phyloP scores from a whole-genome alignment of 2,797 vertebrate genomes.

The Macroramphosus scolopax region DNA sequence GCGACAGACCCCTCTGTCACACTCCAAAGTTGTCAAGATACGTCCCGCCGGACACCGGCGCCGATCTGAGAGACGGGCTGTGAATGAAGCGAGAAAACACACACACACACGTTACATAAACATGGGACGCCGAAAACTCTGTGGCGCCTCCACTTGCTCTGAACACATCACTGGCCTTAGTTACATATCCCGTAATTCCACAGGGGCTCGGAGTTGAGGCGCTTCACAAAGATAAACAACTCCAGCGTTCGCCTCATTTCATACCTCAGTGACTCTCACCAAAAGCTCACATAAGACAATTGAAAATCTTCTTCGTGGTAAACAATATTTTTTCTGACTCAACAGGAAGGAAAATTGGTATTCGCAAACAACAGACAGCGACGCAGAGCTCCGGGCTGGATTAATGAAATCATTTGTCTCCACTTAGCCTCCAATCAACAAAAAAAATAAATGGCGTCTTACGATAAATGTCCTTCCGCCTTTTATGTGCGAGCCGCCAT shows the following conservation, averaged over 20 bases:
- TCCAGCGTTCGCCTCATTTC: conserved; percentile 63
- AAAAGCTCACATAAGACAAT: conserved; percentile 61
- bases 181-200: conserved; percentile 55
- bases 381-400: conserved; percentile 25
- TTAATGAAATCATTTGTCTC: conserved; percentile 44
- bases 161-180: conserved; percentile 39
- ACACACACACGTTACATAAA: conserved; percentile 18
- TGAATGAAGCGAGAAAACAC: conserved; percentile 24
- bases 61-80: conserved; percentile 40
- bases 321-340: conserved; percentile 36
- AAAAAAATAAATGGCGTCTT: conserved; percentile 26
- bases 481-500: conserved; percentile 13
- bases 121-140: not conserved
- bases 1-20: conserved; percentile 59
- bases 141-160: conserved; percentile 12
- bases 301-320: conserved; percentile 47
- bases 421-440: conserved; percentile 43
- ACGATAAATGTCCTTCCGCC: conserved; percentile 13
- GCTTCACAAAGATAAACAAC: conserved; percentile 65
- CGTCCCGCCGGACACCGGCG: conserved; percentile 41
- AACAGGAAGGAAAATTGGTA: conserved; percentile 40
- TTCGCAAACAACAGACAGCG: conserved; percentile 43
- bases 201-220: conserved; percentile 38
- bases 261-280: conserved; percentile 55
- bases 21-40: conserved; percentile 44